Percentiles rank a stretch among this genome's conserved stretches.
Conservation (phyloP, 2,888 invertebrate species). For the Panopea generosa region DNA sequence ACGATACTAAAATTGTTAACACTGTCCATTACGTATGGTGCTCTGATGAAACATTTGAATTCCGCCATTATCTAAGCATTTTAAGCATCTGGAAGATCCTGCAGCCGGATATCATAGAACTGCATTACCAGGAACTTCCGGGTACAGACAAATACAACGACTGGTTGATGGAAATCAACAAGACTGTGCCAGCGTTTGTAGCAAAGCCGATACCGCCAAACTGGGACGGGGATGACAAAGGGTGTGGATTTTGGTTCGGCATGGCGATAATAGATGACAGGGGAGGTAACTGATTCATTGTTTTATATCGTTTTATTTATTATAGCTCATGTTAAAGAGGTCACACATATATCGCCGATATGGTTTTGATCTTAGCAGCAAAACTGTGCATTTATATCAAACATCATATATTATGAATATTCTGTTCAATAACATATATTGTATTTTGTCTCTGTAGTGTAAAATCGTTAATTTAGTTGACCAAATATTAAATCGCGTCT, state of each 20-base stretch:
- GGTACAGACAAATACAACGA: constrained; percentile 70
- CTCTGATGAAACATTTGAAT: constrained; percentile 73
- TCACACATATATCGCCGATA: no score
- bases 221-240: constrained; percentile 61
- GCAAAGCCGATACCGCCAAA: constrained; percentile 59
- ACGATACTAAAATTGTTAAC: constrained; percentile 57
- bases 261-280: constrained; percentile 70
- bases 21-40: constrained; percentile 81
- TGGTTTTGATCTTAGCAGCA: no score
- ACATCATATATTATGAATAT: no score
- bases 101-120: constrained; percentile 76
- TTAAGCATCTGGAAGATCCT: constrained; percentile 76
- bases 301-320: not conserved
- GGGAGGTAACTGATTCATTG: constrained; percentile 64
- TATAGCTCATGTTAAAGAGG: no score
- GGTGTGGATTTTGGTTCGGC: constrained; percentile 61
- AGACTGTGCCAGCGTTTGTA: constrained; percentile 69
- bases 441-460: no score
- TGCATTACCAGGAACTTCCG: constrained; percentile 66
- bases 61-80: constrained; percentile 79
- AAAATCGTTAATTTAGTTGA: no score
- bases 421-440: no score
- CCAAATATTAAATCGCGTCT: no score
- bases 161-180: constrained; percentile 76
- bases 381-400: no score